Conservation (phyloP, 2,113 vertebrate genomes). For the Pyrgilauda ruficollis region DNA sequence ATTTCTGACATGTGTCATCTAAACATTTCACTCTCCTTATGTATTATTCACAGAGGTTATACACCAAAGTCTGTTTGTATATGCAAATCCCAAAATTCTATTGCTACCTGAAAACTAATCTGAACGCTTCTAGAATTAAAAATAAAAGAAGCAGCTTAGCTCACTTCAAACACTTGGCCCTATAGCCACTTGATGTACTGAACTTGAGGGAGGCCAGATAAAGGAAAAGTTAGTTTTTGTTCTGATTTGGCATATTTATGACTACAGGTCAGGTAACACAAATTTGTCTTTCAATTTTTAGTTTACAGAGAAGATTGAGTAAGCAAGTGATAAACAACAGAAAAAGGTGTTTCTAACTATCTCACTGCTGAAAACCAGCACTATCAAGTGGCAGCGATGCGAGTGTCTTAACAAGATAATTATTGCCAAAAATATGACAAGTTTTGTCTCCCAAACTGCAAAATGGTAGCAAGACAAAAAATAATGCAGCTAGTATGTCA, state of each 20-base stretch:
- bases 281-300: background rate
- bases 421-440: constrained; percentile 32
- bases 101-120: background rate
- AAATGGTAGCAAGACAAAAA: background rate
- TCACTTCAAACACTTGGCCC: background rate
- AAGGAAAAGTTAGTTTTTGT: background rate
- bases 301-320: background rate
- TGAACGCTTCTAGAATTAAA: background rate
- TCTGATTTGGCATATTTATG: background rate
- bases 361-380: background rate
- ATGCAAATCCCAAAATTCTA: background rate
- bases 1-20: background rate
- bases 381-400: background rate
- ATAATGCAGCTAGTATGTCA: background rate
- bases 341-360: background rate
- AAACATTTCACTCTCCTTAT: background rate
- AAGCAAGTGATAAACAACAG: background rate
- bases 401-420: constrained; percentile 16
- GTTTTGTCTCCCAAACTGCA: background rate
- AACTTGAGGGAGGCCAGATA: background rate
- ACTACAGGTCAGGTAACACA: background rate
- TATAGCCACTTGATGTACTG: background rate
- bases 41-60: background rate
- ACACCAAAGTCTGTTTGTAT: background rate
- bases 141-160: background rate